Conservation (phyloP, 2,888 invertebrate genomes). For the Hoplodrina blanda region DNA sequence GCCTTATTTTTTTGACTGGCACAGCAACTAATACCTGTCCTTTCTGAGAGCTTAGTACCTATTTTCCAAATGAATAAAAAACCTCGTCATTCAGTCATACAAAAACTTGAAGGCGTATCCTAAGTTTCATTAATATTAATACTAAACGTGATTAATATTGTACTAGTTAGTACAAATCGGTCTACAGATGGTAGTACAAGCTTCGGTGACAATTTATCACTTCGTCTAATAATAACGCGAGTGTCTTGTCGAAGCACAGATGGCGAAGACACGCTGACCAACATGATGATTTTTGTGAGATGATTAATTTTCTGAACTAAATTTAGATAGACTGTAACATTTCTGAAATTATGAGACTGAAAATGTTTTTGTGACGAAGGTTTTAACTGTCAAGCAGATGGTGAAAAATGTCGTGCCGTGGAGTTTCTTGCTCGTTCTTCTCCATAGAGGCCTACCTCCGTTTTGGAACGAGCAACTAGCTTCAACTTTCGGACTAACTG, state of each 20-base stretch:
- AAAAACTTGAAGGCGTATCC: constrained; percentile 31
- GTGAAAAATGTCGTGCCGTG: too few relatives aligned
- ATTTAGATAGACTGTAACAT: constrained; percentile 13
- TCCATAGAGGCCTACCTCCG: too few relatives aligned
- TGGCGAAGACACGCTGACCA: constrained; percentile 70
- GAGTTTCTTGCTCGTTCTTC: too few relatives aligned
- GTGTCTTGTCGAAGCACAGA: constrained; percentile 75
- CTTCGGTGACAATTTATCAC: constrained; percentile 74
- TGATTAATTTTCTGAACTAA: constrained; percentile 49
- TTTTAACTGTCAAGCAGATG: background rate
- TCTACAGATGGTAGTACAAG: constrained; percentile 49
- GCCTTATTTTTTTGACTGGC: too few relatives aligned
- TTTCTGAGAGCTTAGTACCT: background rate
- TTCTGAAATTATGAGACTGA: constrained; percentile 3
- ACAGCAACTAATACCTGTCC: too few relatives aligned
- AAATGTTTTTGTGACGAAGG: background rate
- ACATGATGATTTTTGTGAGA: constrained; percentile 44
- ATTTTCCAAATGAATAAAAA: background rate
- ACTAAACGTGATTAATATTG: constrained; percentile 58
- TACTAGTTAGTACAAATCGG: constrained; percentile 47
- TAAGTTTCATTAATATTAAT: constrained; percentile 54
- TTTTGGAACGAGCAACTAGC: too few relatives aligned
- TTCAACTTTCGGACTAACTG: too few relatives aligned
- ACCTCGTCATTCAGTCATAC: constrained; percentile 2
- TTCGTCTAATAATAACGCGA: constrained; percentile 72